Percentiles rank a stretch among this genome's conserved stretches.
Conservation (phyloP, 2,113 vertebrate species). For the Anguilla rostrata region DNA sequence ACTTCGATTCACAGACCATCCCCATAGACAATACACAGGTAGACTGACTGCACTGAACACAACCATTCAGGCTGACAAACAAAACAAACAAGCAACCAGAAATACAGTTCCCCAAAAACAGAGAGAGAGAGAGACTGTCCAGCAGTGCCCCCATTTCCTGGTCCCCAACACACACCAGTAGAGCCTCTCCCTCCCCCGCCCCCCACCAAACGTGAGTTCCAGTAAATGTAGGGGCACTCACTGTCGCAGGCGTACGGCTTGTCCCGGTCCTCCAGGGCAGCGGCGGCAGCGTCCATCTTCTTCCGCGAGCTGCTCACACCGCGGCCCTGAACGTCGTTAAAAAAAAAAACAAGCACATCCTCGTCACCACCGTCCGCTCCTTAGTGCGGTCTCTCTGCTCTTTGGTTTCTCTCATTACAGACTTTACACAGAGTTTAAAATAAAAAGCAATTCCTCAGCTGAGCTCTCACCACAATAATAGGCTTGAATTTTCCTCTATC, state of each 20-base stretch:
- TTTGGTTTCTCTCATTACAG: not conserved
- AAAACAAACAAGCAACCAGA: not conserved
- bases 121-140: not conserved
- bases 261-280: constrained; percentile 86
- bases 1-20: not conserved
- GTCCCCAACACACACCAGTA: not conserved
- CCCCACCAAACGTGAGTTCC: not conserved
- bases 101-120: not conserved
- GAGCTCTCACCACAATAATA: too few species aligned
- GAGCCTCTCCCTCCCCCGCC: not conserved
- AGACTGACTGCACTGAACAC: not conserved
- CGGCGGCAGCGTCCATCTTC: constrained; percentile 86
- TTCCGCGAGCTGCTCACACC: constrained; percentile 87
- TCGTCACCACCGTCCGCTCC: not conserved
- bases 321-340: constrained; percentile 73
- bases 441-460: too few species aligned
- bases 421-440: not conserved
- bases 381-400: not conserved
- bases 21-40: not conserved
- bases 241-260: constrained; percentile 97
- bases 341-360: not conserved
- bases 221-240: constrained; percentile 68
- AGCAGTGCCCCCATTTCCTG: not conserved
- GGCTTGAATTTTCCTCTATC: too few species aligned
- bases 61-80: not conserved